Percentiles rank a stretch among this genome's conserved stretches.
Evolutionary conservation across 2,113 vertebrate genomes (phyloP).

Genomic region (Dicaeum eximium): DNA sequence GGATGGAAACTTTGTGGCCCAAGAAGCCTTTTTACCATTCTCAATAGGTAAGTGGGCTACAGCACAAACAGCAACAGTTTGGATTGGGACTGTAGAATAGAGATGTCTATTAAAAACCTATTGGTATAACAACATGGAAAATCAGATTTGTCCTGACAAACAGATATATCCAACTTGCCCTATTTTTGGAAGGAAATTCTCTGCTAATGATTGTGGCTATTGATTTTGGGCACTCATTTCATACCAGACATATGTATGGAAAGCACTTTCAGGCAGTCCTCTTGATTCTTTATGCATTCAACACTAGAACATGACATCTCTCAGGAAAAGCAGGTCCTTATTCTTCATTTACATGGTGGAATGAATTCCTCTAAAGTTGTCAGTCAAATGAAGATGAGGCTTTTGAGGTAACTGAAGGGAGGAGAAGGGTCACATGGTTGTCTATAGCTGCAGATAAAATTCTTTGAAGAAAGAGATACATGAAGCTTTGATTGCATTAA

Average conservation of each 20-base stretch:
- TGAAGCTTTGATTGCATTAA: not conserved
- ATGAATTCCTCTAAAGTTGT: not conserved
- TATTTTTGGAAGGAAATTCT: not conserved
- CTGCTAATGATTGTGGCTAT: not conserved
- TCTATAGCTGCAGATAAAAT: not conserved
- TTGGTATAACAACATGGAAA: not conserved
- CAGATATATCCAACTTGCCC: not conserved
- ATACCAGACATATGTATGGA: not conserved
- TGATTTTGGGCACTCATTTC: not conserved
- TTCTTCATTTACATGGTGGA: not conserved
- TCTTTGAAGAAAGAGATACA: not conserved
- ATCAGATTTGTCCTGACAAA: not conserved
- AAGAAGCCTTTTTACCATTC: conserved; percentile 71
- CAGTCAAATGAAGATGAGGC: not conserved
- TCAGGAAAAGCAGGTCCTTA: not conserved
- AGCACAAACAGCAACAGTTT: not conserved
- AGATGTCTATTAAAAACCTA: not conserved
- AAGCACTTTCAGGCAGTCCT: not conserved
- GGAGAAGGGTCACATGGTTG: not conserved
- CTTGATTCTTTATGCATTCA: not conserved
- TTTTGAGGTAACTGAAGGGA: not conserved
- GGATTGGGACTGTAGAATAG: not conserved
- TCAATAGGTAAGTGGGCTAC: conserved; percentile 49
- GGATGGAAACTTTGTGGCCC: conserved; percentile 59
- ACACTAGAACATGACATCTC: not conserved